A percentile compares a stretch with the other conserved stretches of the same genome.
Evolutionary conservation across 2,797 vertebrate genomes (phyloP).

Genomic region (Sarcoramphus papa): DNA sequence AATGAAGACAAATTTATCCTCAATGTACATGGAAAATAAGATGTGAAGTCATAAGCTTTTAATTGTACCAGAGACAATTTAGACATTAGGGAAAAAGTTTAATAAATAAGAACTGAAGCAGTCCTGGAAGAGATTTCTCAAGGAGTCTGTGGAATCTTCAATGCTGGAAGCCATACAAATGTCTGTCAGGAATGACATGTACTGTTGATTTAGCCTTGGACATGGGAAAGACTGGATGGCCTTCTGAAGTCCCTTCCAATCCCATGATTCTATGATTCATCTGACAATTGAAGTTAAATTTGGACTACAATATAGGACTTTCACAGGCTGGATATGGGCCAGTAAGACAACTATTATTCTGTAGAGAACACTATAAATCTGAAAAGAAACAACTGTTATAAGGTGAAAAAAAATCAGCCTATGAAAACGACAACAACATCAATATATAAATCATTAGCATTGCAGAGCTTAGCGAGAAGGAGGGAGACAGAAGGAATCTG

Average conservation of each 20-base stretch:
- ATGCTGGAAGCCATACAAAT: background rate
- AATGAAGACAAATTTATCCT: background rate
- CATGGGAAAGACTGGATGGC: background rate
- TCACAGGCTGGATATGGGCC: background rate
- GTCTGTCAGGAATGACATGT: background rate
- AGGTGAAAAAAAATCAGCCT: background rate
- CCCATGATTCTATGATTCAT: conserved; percentile 3
- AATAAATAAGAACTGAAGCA: background rate
- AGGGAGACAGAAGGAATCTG: background rate
- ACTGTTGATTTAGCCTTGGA: background rate
- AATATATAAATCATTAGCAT: background rate
- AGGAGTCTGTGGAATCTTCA: background rate
- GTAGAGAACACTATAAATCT: background rate
- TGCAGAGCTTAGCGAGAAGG: background rate
- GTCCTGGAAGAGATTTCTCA: background rate
- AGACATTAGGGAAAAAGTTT: background rate
- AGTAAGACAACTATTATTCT: background rate
- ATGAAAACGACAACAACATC: background rate
- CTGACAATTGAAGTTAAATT: background rate
- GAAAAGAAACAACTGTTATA: background rate
- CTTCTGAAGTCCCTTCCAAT: conserved; percentile 15
- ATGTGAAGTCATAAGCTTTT: background rate
- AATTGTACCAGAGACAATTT: background rate
- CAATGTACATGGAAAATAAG: background rate
- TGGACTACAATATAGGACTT: background rate